phyloP scores from a whole-genome alignment of 2,797 vertebrate species.

The Melanogrammus aeglefinus region DNA sequence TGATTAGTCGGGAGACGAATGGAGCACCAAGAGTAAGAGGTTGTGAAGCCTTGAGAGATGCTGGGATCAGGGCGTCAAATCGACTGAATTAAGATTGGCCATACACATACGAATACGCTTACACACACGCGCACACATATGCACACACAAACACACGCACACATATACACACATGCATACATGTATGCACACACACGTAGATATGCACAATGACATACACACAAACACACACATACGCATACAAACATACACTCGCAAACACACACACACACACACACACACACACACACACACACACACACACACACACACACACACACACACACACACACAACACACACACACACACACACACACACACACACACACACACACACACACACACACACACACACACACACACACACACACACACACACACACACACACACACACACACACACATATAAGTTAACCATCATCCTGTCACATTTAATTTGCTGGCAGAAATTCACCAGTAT shows the following conservation, averaged over 20 bases:
- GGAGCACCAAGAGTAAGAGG: background rate
- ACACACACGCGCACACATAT: background rate
- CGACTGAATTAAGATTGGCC: background rate
- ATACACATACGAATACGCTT: background rate
- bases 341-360: too few relatives aligned
- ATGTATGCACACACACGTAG: constrained; percentile 43
- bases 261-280: background rate
- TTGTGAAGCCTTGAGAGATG: background rate
- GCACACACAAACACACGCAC: constrained; percentile 8
- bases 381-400: background rate
- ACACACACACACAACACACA: too few relatives aligned
- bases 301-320: background rate
- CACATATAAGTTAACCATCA: constrained; percentile 31
- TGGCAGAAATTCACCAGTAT: constrained; percentile 42
- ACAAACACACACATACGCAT: background rate
- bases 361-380: background rate
- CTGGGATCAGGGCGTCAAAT: background rate
- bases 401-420: constrained; percentile 8
- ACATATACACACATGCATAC: constrained; percentile 65
- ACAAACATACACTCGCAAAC: background rate
- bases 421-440: constrained; percentile 5
- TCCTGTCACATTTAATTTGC: constrained; percentile 52
- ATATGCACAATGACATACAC: constrained; percentile 10
- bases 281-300: background rate
- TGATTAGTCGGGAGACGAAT: background rate